phyloP scores from a whole-genome alignment of 1,140 invertebrate species.

The Pseudomyrmex dendroicus region DNA sequence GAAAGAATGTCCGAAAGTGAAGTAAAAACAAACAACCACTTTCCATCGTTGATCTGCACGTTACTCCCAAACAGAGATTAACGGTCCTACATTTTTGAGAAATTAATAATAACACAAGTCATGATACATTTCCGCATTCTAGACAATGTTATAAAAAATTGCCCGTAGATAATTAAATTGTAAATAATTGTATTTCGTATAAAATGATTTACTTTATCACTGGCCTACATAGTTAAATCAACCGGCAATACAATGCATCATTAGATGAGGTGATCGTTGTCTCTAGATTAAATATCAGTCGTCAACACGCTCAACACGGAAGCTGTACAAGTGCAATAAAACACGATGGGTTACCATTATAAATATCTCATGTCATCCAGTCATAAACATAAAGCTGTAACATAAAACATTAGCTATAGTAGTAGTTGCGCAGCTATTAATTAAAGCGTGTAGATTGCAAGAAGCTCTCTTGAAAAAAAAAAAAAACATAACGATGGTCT shows the following conservation, averaged over 20 bases:
- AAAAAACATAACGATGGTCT: conserved; percentile 51
- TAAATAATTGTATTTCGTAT: not conserved
- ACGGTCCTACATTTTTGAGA: conserved; percentile 62
- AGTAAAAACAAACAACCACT: not conserved
- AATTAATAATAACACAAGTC: not conserved
- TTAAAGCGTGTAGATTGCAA: conserved; percentile 49
- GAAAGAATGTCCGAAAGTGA: conserved; percentile 7
- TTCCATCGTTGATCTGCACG: conserved; percentile 23
- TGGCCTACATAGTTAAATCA: conserved; percentile 45
- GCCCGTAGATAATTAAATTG: not conserved
- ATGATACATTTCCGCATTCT: not conserved
- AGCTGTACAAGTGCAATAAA: conserved; percentile 80
- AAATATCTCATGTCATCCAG: conserved; percentile 78
- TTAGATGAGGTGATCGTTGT: conserved; percentile 19
- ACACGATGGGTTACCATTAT: conserved; percentile 80
- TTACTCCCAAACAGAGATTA: conserved; percentile 26
- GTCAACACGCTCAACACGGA: conserved; percentile 67
- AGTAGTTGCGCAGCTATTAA: conserved; percentile 50
- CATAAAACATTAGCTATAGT: conserved; percentile 57
- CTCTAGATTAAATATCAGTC: conserved; percentile 61
- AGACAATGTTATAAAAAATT: not conserved
- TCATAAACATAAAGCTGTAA: conserved; percentile 72
- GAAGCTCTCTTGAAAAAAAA: conserved; percentile 58
- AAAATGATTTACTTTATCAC: conserved; percentile 33
- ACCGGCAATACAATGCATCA: conserved; percentile 26